Percentiles rank a stretch among this genome's conserved stretches.
These are phyloP conservation scores for Chroicocephalus ridibundus DNA, from an alignment of 2,113 vertebrate genomes.

Conservation along the genomic window DNA sequence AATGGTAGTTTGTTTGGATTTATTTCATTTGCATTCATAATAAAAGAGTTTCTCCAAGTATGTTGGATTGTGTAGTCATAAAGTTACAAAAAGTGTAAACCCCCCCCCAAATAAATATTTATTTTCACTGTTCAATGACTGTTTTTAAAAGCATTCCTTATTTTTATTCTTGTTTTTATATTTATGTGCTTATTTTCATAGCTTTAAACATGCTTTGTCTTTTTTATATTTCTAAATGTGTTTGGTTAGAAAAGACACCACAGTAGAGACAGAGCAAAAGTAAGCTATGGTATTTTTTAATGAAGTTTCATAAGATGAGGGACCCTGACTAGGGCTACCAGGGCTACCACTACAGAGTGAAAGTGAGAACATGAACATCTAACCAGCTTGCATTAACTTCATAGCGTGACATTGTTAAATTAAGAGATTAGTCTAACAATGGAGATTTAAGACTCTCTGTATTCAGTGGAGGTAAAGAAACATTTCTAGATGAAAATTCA, in stretches of 20 bases:
- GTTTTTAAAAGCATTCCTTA: not conserved
- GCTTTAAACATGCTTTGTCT: not conserved
- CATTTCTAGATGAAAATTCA: not conserved
- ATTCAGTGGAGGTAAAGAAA: not conserved
- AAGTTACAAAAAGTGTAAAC: not conserved
- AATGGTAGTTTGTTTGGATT: not conserved
- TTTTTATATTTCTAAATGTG: not conserved
- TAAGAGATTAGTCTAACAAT: not conserved
- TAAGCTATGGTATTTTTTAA: not conserved
- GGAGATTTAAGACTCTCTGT: not conserved
- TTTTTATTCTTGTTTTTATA: not conserved
- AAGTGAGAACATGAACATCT: not conserved
- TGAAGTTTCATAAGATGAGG: not conserved
- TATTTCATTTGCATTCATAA: not conserved
- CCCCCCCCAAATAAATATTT: not conserved
- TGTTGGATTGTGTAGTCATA: not conserved
- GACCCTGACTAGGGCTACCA: not conserved
- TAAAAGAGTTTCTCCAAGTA: not conserved
- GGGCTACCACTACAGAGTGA: not conserved
- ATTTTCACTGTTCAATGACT: not conserved
- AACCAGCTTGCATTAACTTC: not conserved
- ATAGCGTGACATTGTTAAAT: not conserved
- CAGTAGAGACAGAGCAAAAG: not conserved
- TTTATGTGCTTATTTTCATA: not conserved
- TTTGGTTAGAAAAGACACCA: not conserved